Base-by-base conservation (phyloP, 2,888 invertebrate genomes). In the Agrotis clavis region DNA sequence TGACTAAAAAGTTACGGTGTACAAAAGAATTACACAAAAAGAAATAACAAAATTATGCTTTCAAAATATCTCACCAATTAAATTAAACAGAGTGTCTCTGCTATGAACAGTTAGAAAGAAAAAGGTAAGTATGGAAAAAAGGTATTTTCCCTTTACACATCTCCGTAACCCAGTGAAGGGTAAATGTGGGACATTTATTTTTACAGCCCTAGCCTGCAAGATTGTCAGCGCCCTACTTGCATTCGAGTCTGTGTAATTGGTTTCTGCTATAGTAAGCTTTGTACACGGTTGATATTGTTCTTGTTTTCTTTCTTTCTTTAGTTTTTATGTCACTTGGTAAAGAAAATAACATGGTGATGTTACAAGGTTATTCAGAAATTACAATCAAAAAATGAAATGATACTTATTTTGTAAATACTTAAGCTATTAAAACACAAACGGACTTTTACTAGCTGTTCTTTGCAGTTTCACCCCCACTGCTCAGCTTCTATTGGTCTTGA, bases 131-230 rank as follows among this genome's bases (percentile, higher is more conserved):
- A 30, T 2, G 25, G 25, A 25, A 25, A 50, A 41, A 74, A 71
- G 60, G 25, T 30, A 62, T 74, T 74, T 76, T 61, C 63, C 48
- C 53, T 19, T 30, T 59, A 69, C 63, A 56, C 41, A 75, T 68
- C 48, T 35, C 47, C 41, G 41, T 60, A 77, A 65, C 64, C 68
- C 72, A 41, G 70, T 68, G 50, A 77, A 77, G 77, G 81, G 71
- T 77, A 77, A 83, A 83, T 81, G 82, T 84, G 56, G 66, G 51
- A 68, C 82, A 84, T 84, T 84, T 78, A 84, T 82, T 82, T 84
- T 84, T 82, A 81, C 66, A 72, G 82, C 25, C 25, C 25, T 25
- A 25, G 25, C 56, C 68, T 68, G 70, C 56, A 62, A 77, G 69
- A 77, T 84, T 81, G 82, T 81, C 82, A 84, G 65, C 71, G 81